Base-by-base conservation (phyloP, 2,113 vertebrate genomes). In the Anguilla japonica region DNA sequence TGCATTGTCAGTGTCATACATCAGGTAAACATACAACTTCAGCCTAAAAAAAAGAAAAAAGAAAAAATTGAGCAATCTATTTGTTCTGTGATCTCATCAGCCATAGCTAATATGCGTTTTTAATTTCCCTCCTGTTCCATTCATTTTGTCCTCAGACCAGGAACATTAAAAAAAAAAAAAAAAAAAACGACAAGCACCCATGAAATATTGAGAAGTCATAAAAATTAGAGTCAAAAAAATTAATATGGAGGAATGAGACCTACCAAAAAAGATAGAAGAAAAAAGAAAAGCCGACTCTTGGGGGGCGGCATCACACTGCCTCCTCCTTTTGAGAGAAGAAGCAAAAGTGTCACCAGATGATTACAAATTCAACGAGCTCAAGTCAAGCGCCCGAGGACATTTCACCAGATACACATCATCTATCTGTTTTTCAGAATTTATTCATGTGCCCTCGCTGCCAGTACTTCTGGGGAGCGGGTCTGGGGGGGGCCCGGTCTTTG, bases 151-250 rank as follows among this genome's bases (percentile, higher is more conserved):
- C 81, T 57, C 18, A 53, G 46, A 56, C 41, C 26, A 83, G 46
- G 15, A 53, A 56, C 81, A 83, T 83, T 53, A 83, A 29, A 53
- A 20, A 34, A 34, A n/a, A 53, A 20, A 34, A 34, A n/a, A 34
- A 34, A 34, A 34, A 83, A 56, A 50, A 79, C 40, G 75, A 79
- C 29, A 79, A 79, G 40, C 80, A 26, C 26, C 40, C 20, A 22
- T 50, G 85, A 86, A 86, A 86, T 41, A 82, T 67, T 34, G 80
- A 67, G 85, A 0, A 43, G 46, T 63, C 34, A 20, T 60, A 43
- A 81, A 71, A 81, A 53, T 57, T 81, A 41, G 39, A 56, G 46
- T 40, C 14, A 15, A 11, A 22, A 78, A 79, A 41, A 85, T 85
- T 67, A 80, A 46, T 3, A 63, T 29, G 56, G 13, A 46, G 26